Conservation (phyloP, 2,797 vertebrate species). For the Chiroxiphia lanceolata region DNA sequence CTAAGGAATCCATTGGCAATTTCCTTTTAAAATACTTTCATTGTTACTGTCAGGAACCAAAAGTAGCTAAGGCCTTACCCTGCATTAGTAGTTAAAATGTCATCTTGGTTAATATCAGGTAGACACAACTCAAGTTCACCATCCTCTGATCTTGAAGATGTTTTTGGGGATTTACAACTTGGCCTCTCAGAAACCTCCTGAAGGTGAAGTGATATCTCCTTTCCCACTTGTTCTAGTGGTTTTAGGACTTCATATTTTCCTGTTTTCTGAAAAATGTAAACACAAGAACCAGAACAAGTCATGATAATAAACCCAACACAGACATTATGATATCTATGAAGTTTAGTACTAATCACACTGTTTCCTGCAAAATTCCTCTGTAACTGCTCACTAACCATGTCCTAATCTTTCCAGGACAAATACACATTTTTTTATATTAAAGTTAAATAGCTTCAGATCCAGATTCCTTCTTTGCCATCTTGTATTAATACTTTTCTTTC, state of each 20-base stretch:
- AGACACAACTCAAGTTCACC: not conserved
- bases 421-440: not conserved
- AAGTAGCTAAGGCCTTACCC: conserved; percentile 50
- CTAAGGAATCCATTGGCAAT: not conserved
- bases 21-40: not conserved
- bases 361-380: not conserved
- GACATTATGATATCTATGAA: not conserved
- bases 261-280: conserved; percentile 47
- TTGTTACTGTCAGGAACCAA: not conserved
- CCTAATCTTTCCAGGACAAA: not conserved
- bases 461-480: not conserved
- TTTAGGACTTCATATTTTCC: not conserved
- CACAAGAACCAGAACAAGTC: not conserved
- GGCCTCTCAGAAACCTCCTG: not conserved
- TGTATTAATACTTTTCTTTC: not conserved
- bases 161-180: not conserved
- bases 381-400: not conserved
- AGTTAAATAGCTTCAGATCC: not conserved
- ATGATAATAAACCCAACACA: not conserved
- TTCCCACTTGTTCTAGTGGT: not conserved
- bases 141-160: not conserved
- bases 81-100: not conserved
- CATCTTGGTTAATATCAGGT: not conserved
- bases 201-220: not conserved
- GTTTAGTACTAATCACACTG: not conserved